Evolutionary conservation across 2,113 vertebrate species (phyloP).

Genomic region (Illadopsis cleaveri): DNA sequence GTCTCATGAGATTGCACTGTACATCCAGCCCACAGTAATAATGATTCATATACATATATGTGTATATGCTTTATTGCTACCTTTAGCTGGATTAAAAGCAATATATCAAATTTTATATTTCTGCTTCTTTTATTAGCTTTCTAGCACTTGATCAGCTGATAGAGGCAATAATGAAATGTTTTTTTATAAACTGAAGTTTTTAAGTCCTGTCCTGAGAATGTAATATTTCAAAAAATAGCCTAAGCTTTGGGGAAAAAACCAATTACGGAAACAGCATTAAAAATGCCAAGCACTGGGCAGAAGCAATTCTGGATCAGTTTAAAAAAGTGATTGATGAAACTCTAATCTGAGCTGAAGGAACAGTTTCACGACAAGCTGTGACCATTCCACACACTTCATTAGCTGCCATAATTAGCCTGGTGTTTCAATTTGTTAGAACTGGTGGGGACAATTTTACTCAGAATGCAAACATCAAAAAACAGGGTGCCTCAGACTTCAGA

Average conservation of each 20-base stretch:
- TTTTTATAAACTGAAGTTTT: conserved; percentile 75
- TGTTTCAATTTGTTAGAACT: conserved; percentile 93
- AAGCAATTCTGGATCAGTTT: conserved; percentile 87
- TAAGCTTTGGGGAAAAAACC: conserved; percentile 83
- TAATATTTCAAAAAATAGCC: conserved; percentile 81
- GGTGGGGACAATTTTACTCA: conserved; percentile 89
- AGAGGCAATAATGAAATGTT: conserved; percentile 72
- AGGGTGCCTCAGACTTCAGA: conserved; percentile 86
- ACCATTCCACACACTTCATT: conserved; percentile 97
- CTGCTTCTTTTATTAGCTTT: conserved; percentile 76
- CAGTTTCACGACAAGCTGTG: conserved; percentile 88
- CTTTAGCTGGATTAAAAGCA: conserved; percentile 73
- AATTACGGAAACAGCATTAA: conserved; percentile 88
- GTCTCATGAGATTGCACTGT: conserved; percentile 45
- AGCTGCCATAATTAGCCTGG: conserved; percentile 96
- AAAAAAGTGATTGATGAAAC: conserved; percentile 94
- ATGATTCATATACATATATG: conserved; percentile 70
- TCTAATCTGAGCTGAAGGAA: conserved; percentile 94
- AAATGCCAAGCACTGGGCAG: conserved; percentile 81
- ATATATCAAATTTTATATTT: conserved; percentile 74
- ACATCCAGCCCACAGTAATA: conserved; percentile 56
- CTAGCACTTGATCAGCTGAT: conserved; percentile 76
- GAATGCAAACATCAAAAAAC: conserved; percentile 88
- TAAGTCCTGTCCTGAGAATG: conserved; percentile 70
- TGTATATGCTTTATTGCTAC: conserved; percentile 70